Conservation (phyloP, 2,113 vertebrate species). For the Hiodon alosoides region DNA sequence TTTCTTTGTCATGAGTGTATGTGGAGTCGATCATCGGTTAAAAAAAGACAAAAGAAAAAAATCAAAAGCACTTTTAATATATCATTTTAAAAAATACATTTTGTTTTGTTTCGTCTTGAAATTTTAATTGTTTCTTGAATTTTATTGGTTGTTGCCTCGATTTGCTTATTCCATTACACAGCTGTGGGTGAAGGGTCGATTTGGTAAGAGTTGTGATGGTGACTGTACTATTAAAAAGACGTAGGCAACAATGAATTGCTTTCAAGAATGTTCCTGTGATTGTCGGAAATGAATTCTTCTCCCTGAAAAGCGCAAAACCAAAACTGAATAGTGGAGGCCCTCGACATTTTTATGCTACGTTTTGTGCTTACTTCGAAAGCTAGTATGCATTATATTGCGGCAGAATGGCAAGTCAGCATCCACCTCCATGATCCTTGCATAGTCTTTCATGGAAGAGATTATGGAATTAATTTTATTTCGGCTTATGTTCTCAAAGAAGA, state of each 20-base stretch:
- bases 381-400: neutral
- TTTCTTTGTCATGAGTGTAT: slow-evolving; percentile 55
- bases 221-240: slow-evolving; percentile 75
- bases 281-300: neutral
- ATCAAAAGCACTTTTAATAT: slow-evolving; percentile 81
- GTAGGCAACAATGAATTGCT: slow-evolving; percentile 70
- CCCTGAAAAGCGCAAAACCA: slow-evolving; percentile 3
- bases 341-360: neutral
- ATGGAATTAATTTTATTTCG: neutral
- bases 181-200: slow-evolving; percentile 69
- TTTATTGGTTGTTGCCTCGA: slow-evolving; percentile 74
- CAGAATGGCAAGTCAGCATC: neutral
- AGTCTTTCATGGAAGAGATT: neutral
- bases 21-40: slow-evolving; percentile 70
- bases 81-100: slow-evolving; percentile 73
- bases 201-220: slow-evolving; percentile 74
- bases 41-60: slow-evolving; percentile 59
- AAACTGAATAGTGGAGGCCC: slow-evolving; percentile 1
- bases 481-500: neutral
- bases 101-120: slow-evolving; percentile 75
- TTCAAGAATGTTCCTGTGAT: slow-evolving; percentile 60
- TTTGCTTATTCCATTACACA: slow-evolving; percentile 73
- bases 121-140: slow-evolving; percentile 70
- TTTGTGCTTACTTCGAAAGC: neutral
- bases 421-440: neutral